Evolutionary conservation across 1,140 invertebrate genomes (phyloP).

Genomic region (Trichonephila clavipes): DNA sequence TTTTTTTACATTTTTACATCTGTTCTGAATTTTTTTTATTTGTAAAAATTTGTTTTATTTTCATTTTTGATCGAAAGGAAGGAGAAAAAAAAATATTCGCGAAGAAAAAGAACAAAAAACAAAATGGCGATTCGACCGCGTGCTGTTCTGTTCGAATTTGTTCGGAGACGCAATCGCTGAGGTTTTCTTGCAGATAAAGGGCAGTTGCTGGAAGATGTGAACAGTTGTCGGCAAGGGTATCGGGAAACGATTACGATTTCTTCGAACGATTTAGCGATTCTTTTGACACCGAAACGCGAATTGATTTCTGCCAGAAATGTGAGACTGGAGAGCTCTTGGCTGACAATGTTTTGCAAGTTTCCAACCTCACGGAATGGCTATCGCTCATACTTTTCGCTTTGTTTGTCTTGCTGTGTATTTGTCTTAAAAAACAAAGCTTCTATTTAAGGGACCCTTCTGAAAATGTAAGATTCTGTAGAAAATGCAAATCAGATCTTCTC

Average conservation of each 20-base stretch:
- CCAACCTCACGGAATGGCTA: background rate
- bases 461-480: background rate
- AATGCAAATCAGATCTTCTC: too few species aligned
- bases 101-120: background rate
- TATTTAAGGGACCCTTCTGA: background rate
- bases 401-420: background rate
- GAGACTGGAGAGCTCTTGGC: background rate
- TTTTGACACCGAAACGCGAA: conserved; percentile 1
- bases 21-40: background rate
- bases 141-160: background rate
- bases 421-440: background rate
- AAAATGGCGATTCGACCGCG: background rate
- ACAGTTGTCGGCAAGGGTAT: conserved; percentile 16
- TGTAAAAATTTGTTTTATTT: background rate
- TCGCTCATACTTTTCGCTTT: background rate
- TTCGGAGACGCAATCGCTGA: background rate
- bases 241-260: conserved; percentile 24
- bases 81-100: background rate
- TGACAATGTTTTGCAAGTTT: background rate
- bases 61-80: background rate
- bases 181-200: background rate
- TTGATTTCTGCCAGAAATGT: conserved; percentile 10
- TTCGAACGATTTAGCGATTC: conserved; percentile 19
- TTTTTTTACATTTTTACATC: background rate
- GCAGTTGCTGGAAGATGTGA: background rate